phyloP scores from a whole-genome alignment of 2,113 vertebrate genomes.

The cattle (Bos taurus) region DNA sequence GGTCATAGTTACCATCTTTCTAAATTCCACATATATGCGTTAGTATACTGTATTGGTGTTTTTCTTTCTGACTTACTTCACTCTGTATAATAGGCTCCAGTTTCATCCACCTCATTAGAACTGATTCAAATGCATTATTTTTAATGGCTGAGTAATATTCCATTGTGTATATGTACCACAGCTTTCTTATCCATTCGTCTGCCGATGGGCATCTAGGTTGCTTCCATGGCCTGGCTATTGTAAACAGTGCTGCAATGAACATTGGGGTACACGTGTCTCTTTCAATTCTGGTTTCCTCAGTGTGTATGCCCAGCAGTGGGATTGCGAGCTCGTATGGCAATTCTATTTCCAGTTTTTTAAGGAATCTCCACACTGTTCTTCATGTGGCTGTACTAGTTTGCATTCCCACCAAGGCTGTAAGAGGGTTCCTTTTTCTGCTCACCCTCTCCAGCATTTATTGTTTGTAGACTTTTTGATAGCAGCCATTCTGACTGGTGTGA shows the following conservation, averaged over 20 bases:
- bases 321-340: background rate
- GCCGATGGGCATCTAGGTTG: background rate
- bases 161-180: background rate
- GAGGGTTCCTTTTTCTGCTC: background rate
- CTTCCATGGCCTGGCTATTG: background rate
- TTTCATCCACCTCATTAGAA: background rate
- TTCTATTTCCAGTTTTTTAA: background rate
- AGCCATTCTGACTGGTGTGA: background rate
- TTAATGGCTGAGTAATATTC: background rate
- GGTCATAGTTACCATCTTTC: background rate
- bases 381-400: background rate
- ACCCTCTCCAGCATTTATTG: background rate
- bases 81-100: background rate
- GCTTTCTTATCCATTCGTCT: background rate
- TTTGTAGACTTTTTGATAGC: background rate
- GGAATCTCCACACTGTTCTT: background rate
- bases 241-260: background rate
- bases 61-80: background rate
- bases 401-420: background rate
- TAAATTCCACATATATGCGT: background rate
- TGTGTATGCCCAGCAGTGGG: background rate
- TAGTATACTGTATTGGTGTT: background rate
- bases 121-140: background rate
- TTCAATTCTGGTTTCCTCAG: background rate
- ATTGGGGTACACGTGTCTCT: background rate